Percentiles rank a stretch among this genome's conserved stretches.
These are phyloP conservation scores for Hylaeus volcanicus DNA, from an alignment of 1,140 invertebrate genomes.

Conservation along the genomic window DNA sequence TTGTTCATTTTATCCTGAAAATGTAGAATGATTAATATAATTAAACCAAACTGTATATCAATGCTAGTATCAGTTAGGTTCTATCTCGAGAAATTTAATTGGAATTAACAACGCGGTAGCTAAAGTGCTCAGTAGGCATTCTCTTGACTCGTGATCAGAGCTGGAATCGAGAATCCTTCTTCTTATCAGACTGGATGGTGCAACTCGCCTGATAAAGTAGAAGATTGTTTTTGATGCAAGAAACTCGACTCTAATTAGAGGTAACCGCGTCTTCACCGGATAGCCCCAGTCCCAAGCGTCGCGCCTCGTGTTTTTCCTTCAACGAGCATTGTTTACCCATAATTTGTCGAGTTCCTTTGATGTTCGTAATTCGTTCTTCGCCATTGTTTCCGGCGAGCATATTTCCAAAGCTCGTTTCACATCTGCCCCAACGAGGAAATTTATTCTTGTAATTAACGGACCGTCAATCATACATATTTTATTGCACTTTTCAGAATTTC, in stretches of 20 bases:
- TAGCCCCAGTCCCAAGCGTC: not conserved
- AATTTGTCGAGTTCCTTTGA: not conserved
- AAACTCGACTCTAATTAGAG: conserved; percentile 2
- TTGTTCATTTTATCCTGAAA: no score
- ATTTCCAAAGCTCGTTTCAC: conserved; percentile 5
- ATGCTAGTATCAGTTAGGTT: no score
- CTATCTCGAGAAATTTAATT: not conserved
- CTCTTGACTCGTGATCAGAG: no score
- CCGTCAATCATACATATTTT: conserved; percentile 9
- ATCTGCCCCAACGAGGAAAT: not conserved
- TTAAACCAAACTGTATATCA: no score
- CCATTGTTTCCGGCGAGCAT: not conserved
- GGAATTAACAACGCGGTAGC: no score
- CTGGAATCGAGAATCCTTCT: not conserved
- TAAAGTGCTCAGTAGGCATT: no score
- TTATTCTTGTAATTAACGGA: conserved; percentile 23
- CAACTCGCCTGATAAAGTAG: not conserved
- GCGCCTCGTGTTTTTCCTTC: not conserved
- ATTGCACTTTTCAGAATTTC: not conserved
- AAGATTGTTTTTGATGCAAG: not conserved
- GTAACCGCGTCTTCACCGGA: not conserved
- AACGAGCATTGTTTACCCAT: not conserved
- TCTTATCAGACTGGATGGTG: not conserved
- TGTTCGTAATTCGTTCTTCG: conserved; percentile 13
- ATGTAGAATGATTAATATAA: no score